Base-by-base conservation (phyloP, 2,797 vertebrate species). In the Amphiprion clarkii region DNA sequence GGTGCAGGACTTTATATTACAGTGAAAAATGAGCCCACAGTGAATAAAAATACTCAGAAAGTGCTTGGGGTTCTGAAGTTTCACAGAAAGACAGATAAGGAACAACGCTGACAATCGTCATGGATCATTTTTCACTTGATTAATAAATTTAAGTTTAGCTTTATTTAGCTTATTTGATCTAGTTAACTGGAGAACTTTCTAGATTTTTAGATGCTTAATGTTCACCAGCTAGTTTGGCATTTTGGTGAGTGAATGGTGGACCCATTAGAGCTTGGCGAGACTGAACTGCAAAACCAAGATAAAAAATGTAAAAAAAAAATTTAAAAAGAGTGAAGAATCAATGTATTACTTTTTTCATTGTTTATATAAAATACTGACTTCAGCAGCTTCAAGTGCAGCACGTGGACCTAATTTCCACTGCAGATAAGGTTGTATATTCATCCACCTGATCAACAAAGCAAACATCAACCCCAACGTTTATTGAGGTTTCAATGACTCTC, bases 401-500 rank as follows among this genome's bases (percentile, higher is more conserved):
- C 12, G 6, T 23, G 44, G 16, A 21, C 46, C 64, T 54, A 19
- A 21, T 63, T 56, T 31, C 10, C 53, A 61, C 31, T 21, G 2
- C 44, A 36, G 54, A 80, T 81, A 62, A 79, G 17, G 48, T 16
- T 39, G 29, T 63, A 6, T 67, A 27, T 42, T 81, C 69, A 79
- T 51, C 48, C 74, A 46, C 40, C 27, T 53, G 55, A 74, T 74
- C 53, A 54, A 67, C 72, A 21, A 57, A 54, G 57, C 60, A 87
- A 90, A 86, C 76, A 74, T 5, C 2, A 51, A 58, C 27, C 23
- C 21, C 3, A 27, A 44, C 39, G 60, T 74, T 76, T 61, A 85
- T 71, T 80, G 77, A 36, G 48, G 51, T 77, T 74, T 70, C 48
- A 76, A 25, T 67, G 55, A 67, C 63, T 74, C 48, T 76, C 44